Percentiles rank a stretch among this genome's conserved stretches.
These are phyloP conservation scores for Bovichtus diacanthus DNA, from an alignment of 2,797 vertebrate genomes.

Conservation along the genomic window DNA sequence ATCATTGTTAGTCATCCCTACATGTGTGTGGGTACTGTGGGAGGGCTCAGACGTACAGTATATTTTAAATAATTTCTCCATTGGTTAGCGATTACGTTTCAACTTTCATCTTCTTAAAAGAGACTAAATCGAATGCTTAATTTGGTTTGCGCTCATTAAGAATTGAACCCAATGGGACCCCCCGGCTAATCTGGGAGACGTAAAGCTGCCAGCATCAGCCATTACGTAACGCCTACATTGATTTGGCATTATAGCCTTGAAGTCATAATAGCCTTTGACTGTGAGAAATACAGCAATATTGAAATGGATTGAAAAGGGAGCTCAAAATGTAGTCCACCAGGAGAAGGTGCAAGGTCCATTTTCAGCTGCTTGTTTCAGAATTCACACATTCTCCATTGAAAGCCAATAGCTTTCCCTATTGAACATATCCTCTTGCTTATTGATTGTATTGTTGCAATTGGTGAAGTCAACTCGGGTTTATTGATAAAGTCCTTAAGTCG, in stretches of 20 bases:
- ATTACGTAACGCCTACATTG: slow-evolving; percentile 67
- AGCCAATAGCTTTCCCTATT: slow-evolving; percentile 20
- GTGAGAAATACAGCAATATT: slow-evolving; percentile 54
- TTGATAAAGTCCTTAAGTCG: slow-evolving; percentile 29
- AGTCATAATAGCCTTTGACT: slow-evolving; percentile 69
- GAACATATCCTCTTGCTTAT: slow-evolving; percentile 35
- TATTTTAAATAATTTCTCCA: slow-evolving; percentile 61
- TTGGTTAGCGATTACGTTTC: slow-evolving; percentile 64
- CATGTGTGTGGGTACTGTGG: slow-evolving; percentile 3
- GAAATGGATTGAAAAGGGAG: slow-evolving; percentile 59
- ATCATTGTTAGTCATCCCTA: neutral
- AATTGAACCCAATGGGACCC: slow-evolving; percentile 69
- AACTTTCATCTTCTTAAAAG: slow-evolving; percentile 78
- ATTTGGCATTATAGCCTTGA: slow-evolving; percentile 67
- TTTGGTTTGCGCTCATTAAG: slow-evolving; percentile 78
- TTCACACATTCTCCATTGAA: slow-evolving; percentile 47
- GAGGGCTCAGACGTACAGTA: slow-evolving; percentile 15
- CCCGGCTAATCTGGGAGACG: slow-evolving; percentile 58
- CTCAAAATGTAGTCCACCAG: slow-evolving; percentile 43
- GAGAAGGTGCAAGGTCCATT: slow-evolving; percentile 36
- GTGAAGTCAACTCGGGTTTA: slow-evolving; percentile 42
- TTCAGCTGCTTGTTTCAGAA: slow-evolving; percentile 45
- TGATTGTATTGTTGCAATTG: slow-evolving; percentile 51
- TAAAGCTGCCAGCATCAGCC: slow-evolving; percentile 60
- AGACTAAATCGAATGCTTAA: slow-evolving; percentile 77